These are phyloP conservation scores for Chaenodraco wilsoni DNA, from an alignment of 2,797 vertebrate species.

Conservation along the genomic window DNA sequence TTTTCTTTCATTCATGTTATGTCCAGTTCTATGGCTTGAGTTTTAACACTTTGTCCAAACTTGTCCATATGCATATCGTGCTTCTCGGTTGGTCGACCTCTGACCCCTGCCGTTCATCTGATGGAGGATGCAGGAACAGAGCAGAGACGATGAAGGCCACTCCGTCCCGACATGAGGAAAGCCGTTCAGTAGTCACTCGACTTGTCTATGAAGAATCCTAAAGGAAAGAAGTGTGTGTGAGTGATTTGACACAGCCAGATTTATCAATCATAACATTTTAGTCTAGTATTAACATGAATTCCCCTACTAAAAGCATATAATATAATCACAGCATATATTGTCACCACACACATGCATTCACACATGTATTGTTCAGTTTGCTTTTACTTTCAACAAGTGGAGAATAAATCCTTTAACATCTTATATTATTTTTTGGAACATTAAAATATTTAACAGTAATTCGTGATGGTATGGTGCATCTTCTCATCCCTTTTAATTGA, in stretches of 20 bases:
- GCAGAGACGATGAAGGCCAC: slow-evolving; percentile 70
- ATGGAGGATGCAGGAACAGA: slow-evolving; percentile 72
- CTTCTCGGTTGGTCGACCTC: background rate
- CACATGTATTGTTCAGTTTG: no score
- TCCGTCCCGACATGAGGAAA: slow-evolving; percentile 70
- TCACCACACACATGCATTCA: no score
- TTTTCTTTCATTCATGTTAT: slow-evolving; percentile 4
- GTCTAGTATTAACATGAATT: background rate
- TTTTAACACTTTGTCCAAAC: background rate
- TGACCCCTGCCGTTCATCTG: slow-evolving; percentile 62
- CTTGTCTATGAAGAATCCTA: slow-evolving; percentile 78
- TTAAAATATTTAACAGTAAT: no score
- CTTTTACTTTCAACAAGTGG: no score
- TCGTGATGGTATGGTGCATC: no score
- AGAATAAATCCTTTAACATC: no score
- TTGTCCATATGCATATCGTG: background rate
- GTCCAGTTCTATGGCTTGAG: slow-evolving; percentile 24
- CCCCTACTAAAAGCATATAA: background rate
- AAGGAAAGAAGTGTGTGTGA: slow-evolving; percentile 15
- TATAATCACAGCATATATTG: background rate
- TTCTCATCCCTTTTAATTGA: no score
- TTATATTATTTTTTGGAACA: no score
- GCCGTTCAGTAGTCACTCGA: slow-evolving; percentile 71
- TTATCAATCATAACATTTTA: background rate
- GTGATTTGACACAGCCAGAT: background rate